Evolutionary conservation across 2,888 invertebrate genomes (phyloP).

Genomic region (Trissonchulus sp.): DNA sequence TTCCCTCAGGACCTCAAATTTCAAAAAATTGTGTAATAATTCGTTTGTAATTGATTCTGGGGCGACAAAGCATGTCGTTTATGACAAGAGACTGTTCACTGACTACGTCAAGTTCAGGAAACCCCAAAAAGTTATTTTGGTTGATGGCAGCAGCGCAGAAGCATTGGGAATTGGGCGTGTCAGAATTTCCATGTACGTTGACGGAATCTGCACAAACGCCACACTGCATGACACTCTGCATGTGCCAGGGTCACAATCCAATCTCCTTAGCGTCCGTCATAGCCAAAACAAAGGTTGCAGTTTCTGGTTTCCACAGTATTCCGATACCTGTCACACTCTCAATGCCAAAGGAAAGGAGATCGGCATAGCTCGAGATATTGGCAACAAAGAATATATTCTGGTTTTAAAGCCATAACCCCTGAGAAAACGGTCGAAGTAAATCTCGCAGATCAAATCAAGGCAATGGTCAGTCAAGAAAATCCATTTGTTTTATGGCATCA

Average conservation of each 20-base stretch:
- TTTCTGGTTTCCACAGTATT: constrained; percentile 21
- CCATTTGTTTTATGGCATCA: constrained; percentile 1
- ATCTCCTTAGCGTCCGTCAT: constrained; percentile 1
- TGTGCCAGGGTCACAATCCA: neutral
- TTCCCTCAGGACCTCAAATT: no score
- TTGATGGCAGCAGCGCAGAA: neutral
- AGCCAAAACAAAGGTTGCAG: constrained; percentile 11
- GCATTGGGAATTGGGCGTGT: constrained; percentile 4
- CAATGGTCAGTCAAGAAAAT: constrained; percentile 8
- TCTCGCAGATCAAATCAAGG: neutral
- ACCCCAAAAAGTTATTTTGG: neutral
- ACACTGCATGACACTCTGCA: constrained; percentile 13
- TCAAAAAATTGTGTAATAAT: no score
- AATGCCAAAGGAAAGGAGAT: constrained; percentile 17
- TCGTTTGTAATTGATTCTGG: neutral
- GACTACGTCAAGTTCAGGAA: neutral
- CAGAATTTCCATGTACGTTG: neutral
- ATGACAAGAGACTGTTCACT: neutral
- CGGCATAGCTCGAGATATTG: neutral
- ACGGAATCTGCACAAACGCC: neutral
- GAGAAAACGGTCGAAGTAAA: neutral
- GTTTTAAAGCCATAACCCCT: neutral
- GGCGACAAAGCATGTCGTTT: neutral
- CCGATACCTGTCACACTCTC: neutral
- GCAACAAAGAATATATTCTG: constrained; percentile 2